Percentiles rank a stretch among this genome's conserved stretches.
Conservation (phyloP, 2,888 invertebrate genomes). For the Lithosia quadra region DNA sequence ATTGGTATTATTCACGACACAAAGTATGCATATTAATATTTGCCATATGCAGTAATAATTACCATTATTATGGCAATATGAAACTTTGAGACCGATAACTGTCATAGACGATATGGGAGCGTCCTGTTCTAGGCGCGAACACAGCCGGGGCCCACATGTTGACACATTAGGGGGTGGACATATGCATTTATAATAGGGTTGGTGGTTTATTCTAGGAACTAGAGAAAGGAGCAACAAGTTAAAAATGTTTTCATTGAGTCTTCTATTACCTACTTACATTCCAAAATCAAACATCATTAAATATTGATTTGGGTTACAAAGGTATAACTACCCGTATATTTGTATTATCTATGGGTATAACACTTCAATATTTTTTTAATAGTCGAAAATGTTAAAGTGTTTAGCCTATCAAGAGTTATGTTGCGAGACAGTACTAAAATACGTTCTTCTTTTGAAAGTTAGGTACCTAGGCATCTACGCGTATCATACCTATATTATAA, state of each 20-base stretch:
- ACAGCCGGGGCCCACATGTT: constrained; percentile 79
- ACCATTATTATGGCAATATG: constrained; percentile 41
- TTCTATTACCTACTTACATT: too few species aligned
- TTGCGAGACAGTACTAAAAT: neutral
- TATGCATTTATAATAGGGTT: constrained; percentile 68
- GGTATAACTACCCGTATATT: too few species aligned
- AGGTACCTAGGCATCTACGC: neutral
- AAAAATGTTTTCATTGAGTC: neutral
- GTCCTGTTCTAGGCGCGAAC: constrained; percentile 58
- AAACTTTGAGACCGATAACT: constrained; percentile 35
- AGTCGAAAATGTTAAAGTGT: neutral
- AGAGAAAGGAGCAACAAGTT: neutral
- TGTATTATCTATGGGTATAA: too few species aligned
- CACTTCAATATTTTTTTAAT: too few species aligned
- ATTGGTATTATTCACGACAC: neutral
- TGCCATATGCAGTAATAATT: constrained; percentile 39
- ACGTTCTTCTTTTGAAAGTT: neutral
- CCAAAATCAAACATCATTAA: neutral
- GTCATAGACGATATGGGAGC: constrained; percentile 62
- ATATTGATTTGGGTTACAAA: neutral
- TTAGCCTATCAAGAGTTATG: too few species aligned
- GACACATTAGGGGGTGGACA: constrained; percentile 72
- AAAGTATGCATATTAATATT: constrained; percentile 26
- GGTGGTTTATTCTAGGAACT: constrained; percentile 20
- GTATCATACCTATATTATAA: too few species aligned